These are phyloP conservation scores for Cassiopea xamachana DNA, from an alignment of 30 jellyfish, hydroid and myxozoan genomes.

Conservation along the genomic window DNA sequence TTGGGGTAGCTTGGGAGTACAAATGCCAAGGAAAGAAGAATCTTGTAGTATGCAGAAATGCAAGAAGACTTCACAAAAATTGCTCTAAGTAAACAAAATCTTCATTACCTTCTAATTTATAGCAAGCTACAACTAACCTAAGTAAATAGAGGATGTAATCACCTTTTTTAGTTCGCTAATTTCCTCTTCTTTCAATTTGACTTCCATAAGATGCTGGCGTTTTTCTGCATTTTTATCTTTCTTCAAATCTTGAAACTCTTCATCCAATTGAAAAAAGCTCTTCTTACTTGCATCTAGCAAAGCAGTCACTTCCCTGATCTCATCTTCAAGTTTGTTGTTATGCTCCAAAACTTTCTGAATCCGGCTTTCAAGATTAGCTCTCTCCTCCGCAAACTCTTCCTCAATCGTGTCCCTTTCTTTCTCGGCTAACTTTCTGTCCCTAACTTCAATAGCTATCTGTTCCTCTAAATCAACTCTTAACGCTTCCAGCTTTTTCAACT, in stretches of 20 bases:
- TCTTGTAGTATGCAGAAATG: too few species aligned
- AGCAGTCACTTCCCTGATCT: conserved; percentile 44
- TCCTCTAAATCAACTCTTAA: conserved; percentile 64
- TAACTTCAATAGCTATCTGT: conserved; percentile 55
- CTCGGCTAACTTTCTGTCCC: conserved; percentile 68
- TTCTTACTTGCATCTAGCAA: conserved; percentile 71
- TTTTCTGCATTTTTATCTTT: conserved; percentile 32
- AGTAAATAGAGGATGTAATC: neutral
- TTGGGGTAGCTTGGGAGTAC: neutral
- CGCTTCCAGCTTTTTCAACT: conserved; percentile 76
- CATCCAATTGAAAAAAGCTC: conserved; percentile 63
- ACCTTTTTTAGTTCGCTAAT: conserved; percentile 60
- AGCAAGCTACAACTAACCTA: neutral
- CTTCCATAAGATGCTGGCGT: conserved; percentile 48
- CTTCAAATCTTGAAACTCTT: conserved; percentile 48
- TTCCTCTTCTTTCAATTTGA: conserved; percentile 48
- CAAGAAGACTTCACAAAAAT: neutral
- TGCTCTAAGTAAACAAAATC: neutral
- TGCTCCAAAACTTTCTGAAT: conserved; percentile 22
- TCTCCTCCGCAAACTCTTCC: conserved; percentile 82
- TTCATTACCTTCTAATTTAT: neutral
- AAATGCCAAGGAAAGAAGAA: too few species aligned
- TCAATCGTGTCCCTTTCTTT: conserved; percentile 80
- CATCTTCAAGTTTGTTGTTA: conserved; percentile 49
- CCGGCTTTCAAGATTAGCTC: conserved; percentile 38